These are phyloP conservation scores for Eurystomus gularis DNA, from an alignment of 2,113 vertebrate species.

Conservation along the genomic window DNA sequence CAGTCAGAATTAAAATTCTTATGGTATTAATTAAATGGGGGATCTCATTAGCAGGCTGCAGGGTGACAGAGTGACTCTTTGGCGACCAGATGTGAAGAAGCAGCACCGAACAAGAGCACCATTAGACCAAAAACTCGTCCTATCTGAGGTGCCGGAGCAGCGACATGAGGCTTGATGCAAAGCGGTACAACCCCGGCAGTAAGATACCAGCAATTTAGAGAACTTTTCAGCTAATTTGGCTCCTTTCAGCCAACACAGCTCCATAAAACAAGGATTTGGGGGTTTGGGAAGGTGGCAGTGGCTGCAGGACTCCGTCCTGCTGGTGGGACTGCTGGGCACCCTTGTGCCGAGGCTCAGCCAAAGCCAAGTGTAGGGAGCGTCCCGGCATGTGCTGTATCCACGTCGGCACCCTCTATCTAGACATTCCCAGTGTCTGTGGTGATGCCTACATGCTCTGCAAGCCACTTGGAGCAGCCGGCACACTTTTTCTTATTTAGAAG, in stretches of 20 bases:
- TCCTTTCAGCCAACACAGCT: slow-evolving; percentile 68
- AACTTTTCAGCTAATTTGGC: slow-evolving; percentile 70
- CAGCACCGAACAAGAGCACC: slow-evolving; percentile 77
- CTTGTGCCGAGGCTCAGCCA: fast-evolving
- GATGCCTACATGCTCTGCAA: background rate
- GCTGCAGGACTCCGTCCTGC: fast-evolving
- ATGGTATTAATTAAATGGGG: slow-evolving; percentile 99
- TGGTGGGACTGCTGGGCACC: fast-evolving
- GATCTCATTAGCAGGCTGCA: slow-evolving; percentile 99
- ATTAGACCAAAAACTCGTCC: slow-evolving; percentile 70
- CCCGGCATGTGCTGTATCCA: fast-evolving
- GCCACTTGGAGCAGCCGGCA: background rate
- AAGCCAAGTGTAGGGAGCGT: background rate
- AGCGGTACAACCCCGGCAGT: slow-evolving; percentile 5
- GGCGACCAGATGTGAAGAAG: slow-evolving; percentile 96
- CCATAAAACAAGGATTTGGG: slow-evolving; percentile 24
- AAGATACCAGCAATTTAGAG: slow-evolving; percentile 54
- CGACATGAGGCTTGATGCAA: slow-evolving; percentile 24
- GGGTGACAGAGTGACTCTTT: slow-evolving; percentile 87
- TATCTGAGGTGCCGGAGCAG: background rate
- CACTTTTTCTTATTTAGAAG: background rate
- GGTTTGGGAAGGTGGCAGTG: background rate
- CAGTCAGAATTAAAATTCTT: slow-evolving; percentile 99
- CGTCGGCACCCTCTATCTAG: background rate
- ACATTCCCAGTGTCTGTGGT: background rate